Conservation (phyloP, 2,888 invertebrate genomes). For the Eucriotettix oculatus region DNA sequence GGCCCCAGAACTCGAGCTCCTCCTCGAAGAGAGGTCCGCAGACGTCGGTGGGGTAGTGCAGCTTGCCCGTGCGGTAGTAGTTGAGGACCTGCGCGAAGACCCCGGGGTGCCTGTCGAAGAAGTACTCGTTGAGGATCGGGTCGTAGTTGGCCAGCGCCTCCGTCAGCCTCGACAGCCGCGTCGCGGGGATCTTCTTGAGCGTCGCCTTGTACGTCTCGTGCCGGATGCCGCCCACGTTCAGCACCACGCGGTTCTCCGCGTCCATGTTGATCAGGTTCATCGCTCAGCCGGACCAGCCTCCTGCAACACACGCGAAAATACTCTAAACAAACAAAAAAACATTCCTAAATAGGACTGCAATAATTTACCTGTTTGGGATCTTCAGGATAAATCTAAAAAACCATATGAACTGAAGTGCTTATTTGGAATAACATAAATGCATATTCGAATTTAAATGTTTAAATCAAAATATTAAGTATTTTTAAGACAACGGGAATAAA, state of each 20-base stretch:
- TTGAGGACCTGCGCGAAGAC: constrained; percentile 94
- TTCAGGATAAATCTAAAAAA: no score
- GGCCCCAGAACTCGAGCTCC: constrained; percentile 97
- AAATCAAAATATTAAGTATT: no score
- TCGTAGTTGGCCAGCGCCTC: constrained; percentile 98
- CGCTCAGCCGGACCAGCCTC: constrained; percentile 18
- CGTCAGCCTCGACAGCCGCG: constrained; percentile 79
- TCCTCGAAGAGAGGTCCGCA: constrained; percentile 98
- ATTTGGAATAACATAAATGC: no score
- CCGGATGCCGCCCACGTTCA: constrained; percentile 96
- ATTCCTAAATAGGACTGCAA: no score
- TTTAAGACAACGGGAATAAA: no score
- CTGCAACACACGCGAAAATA: not conserved
- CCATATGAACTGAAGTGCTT: no score
- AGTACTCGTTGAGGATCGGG: constrained; percentile 97
- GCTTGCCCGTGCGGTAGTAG: constrained; percentile 95
- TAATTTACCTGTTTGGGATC: no score
- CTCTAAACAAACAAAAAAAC: no score
- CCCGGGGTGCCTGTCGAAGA: constrained; percentile 95
- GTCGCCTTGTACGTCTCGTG: constrained; percentile 95
- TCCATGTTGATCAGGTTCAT: constrained; percentile 92
- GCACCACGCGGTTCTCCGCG: constrained; percentile 95
- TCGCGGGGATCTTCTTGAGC: constrained; percentile 93
- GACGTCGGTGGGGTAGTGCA: constrained; percentile 98
- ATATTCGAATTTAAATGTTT: no score